Evolutionary conservation across 92 coral and sea anemone genomes (phyloP).

Genomic region (Paramuricea clavata): DNA sequence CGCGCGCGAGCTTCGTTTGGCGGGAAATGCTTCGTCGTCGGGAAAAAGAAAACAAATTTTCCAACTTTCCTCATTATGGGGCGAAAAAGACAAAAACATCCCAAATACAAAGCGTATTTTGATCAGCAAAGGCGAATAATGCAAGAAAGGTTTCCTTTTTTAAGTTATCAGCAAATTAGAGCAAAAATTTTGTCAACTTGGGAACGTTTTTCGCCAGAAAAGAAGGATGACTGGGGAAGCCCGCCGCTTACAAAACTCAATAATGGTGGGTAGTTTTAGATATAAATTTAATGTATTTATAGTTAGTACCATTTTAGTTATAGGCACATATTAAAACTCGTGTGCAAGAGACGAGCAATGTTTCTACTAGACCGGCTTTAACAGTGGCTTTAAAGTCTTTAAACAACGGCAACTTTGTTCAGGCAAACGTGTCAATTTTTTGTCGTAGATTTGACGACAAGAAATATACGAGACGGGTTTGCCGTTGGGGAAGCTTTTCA

Average conservation of each 20-base stretch:
- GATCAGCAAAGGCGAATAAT: conserved; percentile 68
- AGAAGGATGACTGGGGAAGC: conserved; percentile 36
- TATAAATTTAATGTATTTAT: background rate
- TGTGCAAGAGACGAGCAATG: background rate
- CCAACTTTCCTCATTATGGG: background rate
- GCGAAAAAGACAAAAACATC: conserved; percentile 11
- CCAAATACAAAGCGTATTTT: conserved; percentile 66
- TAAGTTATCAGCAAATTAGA: conserved; percentile 76
- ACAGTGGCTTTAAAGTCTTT: too few species aligned
- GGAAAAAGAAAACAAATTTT: background rate
- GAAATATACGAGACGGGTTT: too few species aligned
- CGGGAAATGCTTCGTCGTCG: conserved; percentile 29
- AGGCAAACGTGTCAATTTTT: too few species aligned
- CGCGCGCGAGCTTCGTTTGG: conserved; percentile 48
- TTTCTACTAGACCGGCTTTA: too few species aligned
- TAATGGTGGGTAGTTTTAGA: background rate
- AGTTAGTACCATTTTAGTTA: background rate
- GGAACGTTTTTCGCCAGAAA: conserved; percentile 63
- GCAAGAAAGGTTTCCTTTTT: conserved; percentile 81
- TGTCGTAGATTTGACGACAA: too few species aligned
- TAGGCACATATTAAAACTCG: too few species aligned
- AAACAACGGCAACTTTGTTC: too few species aligned
- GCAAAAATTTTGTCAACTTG: conserved; percentile 84
- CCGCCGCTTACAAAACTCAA: background rate
- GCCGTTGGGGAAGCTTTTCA: too few species aligned